Percentiles rank a stretch among this genome's conserved stretches.
These are phyloP conservation scores for Drosophila prosaltans DNA, from an alignment of 1,140 invertebrate species.

Conservation along the genomic window DNA sequence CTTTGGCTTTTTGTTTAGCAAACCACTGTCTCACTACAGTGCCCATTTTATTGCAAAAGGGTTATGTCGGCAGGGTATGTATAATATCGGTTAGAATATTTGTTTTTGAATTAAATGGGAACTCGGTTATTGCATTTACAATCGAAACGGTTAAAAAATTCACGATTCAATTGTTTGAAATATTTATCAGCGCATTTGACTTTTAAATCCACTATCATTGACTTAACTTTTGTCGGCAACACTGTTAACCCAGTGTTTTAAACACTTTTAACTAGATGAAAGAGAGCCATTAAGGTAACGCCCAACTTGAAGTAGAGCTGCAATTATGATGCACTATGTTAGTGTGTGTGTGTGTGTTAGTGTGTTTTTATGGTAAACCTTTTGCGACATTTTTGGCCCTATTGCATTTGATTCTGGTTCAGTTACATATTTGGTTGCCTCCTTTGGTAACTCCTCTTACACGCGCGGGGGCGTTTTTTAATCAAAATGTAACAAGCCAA, in stretches of 20 bases:
- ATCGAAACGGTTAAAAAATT: too few relatives aligned
- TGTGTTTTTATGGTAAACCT: constrained; percentile 18
- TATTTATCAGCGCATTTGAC: too few relatives aligned
- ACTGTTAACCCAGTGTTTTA: not conserved
- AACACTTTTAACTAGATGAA: not conserved
- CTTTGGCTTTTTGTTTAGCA: constrained; percentile 40
- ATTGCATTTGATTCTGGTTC: constrained; percentile 10
- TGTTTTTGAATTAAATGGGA: too few relatives aligned
- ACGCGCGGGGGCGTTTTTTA: constrained; percentile 79
- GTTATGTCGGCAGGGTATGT: not conserved
- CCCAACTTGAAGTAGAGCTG: constrained; percentile 19
- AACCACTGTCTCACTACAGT: not conserved
- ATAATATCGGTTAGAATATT: not conserved
- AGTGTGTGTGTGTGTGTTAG: constrained; percentile 20
- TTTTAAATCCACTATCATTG: not conserved
- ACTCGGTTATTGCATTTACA: too few relatives aligned
- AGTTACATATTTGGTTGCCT: constrained; percentile 14
- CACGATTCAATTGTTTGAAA: too few relatives aligned
- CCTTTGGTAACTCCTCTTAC: constrained; percentile 46
- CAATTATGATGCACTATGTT: constrained; percentile 4
- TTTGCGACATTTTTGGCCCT: constrained; percentile 25
- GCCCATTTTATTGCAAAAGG: not conserved
- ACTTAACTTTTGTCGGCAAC: not conserved
- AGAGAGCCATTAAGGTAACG: constrained; percentile 39
- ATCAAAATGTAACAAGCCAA: constrained; percentile 82